Conservation (phyloP, 2,888 invertebrate genomes). For the Microdon myrmicae region DNA sequence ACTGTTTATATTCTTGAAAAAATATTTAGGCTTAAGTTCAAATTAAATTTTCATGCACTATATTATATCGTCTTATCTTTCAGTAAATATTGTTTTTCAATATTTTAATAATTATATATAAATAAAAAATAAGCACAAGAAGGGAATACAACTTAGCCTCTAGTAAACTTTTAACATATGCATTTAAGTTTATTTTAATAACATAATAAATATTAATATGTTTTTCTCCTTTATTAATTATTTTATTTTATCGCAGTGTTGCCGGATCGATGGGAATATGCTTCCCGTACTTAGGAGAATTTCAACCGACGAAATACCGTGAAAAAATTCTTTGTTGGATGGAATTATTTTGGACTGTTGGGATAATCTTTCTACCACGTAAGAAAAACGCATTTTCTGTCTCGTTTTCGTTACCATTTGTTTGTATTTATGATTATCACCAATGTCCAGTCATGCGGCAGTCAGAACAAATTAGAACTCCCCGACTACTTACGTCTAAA, state of each 20-base stretch:
- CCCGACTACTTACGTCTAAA: constrained; percentile 15
- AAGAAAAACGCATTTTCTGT: constrained; percentile 58
- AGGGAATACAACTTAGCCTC: no score
- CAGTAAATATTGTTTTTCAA: no score
- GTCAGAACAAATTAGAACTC: constrained; percentile 31
- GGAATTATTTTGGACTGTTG: constrained; percentile 86
- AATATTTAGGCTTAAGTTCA: no score
- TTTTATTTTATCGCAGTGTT: constrained; percentile 69
- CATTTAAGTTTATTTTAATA: not conserved
- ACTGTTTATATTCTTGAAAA: no score
- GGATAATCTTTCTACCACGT: constrained; percentile 80
- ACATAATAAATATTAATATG: not conserved
- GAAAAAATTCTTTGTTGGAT: constrained; percentile 86
- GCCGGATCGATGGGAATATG: constrained; percentile 86
- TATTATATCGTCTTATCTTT: no score
- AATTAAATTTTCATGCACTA: no score
- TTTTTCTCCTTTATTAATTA: constrained; percentile 6
- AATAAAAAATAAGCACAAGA: no score
- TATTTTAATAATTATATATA: no score
- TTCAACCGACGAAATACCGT: constrained; percentile 81
- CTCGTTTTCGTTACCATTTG: constrained; percentile 19
- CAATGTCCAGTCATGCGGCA: constrained; percentile 14
- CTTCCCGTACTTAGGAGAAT: constrained; percentile 84
- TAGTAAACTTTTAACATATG: not conserved
- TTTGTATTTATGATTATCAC: constrained; percentile 16